Base-by-base conservation (phyloP, 2,888 invertebrate genomes). In the Subacronicta megacephala region DNA sequence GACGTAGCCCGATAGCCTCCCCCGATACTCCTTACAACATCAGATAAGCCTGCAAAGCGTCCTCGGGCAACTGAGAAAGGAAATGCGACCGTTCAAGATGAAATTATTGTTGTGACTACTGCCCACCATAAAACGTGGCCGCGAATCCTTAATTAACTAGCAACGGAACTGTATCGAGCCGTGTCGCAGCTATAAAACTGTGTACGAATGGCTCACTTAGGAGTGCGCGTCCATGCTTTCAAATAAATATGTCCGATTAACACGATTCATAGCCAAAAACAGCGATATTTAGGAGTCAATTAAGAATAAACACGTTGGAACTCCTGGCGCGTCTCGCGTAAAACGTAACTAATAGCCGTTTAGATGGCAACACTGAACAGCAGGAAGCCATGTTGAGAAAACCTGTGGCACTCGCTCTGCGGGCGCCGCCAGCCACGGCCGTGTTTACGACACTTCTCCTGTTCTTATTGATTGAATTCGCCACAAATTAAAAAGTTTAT, bases 221-320 rank as follows among this genome's bases (percentile, higher is more conserved):
- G 68, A 70, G 75, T 80, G 76, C 72, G 74, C 78, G 82, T 82
- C 73, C 66, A 77, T 81, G 81, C 75, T 78, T 82, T 81, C 81
- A 78, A 87, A 90, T 90, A 92, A 91, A 91, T 84, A 91, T 82
- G 87, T 90, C 89, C 78, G 85, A 84, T 88, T 85, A 84, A 89
- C 83, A 81, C 86, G 89, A 90, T 89, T 87, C 87, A 89, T 83
- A 87, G 83, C 82, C 83, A 89, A 92, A 82, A 90, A 90, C 87
- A 87, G 90, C 82, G 81, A 89, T 89, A 89, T 92, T 92, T 92
- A 92, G 86, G 84, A 90, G 89, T 87, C 86, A 90, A 93, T 92
- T 89, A 90, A 85, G 84, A 83, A 86, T 87, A 90, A 88, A 90
- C 85, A 88, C 85, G 85, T 85, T 82, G 82, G 82, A 83, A 87